These are phyloP conservation scores for Scopus umbretta DNA, from an alignment of 2,113 vertebrate species.

Conservation along the genomic window DNA sequence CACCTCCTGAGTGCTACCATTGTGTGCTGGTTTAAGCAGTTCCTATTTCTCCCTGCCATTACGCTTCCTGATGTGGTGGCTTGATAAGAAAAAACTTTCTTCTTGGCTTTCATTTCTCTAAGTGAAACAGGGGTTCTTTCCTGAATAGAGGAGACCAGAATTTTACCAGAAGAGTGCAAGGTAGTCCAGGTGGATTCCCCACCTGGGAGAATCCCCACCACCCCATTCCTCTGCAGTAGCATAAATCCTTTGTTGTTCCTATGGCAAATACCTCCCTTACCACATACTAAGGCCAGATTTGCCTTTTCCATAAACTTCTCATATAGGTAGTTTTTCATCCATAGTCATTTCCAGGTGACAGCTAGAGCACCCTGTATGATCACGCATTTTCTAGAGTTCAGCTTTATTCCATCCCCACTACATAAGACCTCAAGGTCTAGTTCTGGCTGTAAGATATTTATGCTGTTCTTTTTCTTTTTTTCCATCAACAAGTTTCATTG, in stretches of 20 bases:
- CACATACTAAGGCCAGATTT: not conserved
- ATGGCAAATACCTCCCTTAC: not conserved
- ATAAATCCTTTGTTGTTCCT: not conserved
- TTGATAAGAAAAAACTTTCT: not conserved
- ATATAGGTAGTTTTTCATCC: not conserved
- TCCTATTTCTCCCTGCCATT: not conserved
- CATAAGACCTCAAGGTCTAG: not conserved
- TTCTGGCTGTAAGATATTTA: not conserved
- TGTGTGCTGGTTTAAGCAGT: not conserved
- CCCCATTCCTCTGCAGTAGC: not conserved
- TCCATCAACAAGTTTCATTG: not conserved
- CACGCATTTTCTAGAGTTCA: not conserved
- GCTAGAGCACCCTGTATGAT: not conserved
- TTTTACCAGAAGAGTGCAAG: not conserved
- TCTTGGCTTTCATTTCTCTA: not conserved
- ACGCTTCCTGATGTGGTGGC: not conserved
- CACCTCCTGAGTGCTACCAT: not conserved
- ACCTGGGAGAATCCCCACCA: no score
- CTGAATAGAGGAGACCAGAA: not conserved
- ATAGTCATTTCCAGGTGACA: not conserved
- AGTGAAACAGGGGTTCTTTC: not conserved
- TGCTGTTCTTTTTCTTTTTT: not conserved
- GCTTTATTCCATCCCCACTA: not conserved
- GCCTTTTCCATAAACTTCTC: not conserved
- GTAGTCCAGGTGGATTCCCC: not conserved